Conservation (phyloP, 1,140 invertebrate genomes). For the Meteorus sp. region DNA sequence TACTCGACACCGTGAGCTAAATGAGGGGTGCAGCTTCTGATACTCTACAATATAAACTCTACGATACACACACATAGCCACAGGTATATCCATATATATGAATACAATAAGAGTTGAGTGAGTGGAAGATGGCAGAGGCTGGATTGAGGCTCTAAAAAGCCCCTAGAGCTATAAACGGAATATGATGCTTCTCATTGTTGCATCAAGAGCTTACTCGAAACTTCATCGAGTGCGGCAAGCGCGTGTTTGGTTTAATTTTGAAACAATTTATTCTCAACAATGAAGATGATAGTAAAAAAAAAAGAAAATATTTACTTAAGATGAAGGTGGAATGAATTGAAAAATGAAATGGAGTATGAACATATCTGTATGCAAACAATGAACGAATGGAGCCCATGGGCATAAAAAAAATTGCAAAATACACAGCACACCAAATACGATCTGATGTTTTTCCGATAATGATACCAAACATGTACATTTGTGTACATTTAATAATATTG, state of each 20-base stretch:
- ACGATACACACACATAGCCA: not conserved
- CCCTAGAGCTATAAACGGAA: not conserved
- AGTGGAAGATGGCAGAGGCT: not conserved
- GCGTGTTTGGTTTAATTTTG: too few relatives aligned
- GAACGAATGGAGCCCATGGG: not conserved
- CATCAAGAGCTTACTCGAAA: not conserved
- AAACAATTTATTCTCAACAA: too few relatives aligned
- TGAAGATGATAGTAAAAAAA: too few relatives aligned
- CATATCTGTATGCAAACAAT: too few relatives aligned
- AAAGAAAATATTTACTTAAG: too few relatives aligned
- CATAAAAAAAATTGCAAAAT: slow-evolving; percentile 12
- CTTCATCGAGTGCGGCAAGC: too few relatives aligned
- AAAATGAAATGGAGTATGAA: too few relatives aligned
- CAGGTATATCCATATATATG: not conserved
- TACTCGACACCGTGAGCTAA: slow-evolving; percentile 19
- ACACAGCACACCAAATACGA: slow-evolving; percentile 10
- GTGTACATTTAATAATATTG: not conserved
- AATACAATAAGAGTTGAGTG: not conserved
- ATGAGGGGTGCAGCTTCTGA: slow-evolving; percentile 11
- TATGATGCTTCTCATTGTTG: slow-evolving; percentile 4
- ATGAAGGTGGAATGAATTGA: too few relatives aligned
- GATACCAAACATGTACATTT: slow-evolving; percentile 2
- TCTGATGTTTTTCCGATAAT: slow-evolving; percentile 25
- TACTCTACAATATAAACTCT: not conserved
- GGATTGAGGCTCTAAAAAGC: not conserved